These are phyloP conservation scores for Belonocnema kinseyi DNA, from an alignment of 1,140 invertebrate genomes.

Conservation along the genomic window DNA sequence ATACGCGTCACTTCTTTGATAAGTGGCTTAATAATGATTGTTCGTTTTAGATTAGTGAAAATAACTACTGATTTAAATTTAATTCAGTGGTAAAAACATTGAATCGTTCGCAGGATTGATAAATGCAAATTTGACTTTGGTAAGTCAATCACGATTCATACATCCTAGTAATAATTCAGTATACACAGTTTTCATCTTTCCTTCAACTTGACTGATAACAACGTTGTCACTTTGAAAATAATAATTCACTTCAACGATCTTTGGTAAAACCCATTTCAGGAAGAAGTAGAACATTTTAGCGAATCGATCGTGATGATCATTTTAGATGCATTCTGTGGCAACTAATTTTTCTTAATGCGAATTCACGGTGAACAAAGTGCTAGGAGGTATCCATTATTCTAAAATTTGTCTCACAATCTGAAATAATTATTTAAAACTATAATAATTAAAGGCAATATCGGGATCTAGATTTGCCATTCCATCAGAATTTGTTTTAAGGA, in stretches of 20 bases:
- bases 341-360: constrained; percentile 34
- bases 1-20: constrained; percentile 28
- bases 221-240: constrained; percentile 36
- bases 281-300: constrained; percentile 43
- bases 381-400: constrained; percentile 45
- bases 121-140: background rate
- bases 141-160: background rate
- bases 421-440: constrained; percentile 3
- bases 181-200: background rate
- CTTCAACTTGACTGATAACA: constrained; percentile 38
- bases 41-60: too few relatives aligned
- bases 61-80: constrained; percentile 30
- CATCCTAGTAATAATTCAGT: background rate
- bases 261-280: constrained; percentile 37
- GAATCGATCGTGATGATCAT: constrained; percentile 41
- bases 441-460: too few relatives aligned
- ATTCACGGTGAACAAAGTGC: constrained; percentile 37
- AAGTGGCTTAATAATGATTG: constrained; percentile 29
- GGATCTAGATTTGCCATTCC: too few relatives aligned
- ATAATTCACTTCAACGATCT: constrained; percentile 32
- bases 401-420: constrained; percentile 40
- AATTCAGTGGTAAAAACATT: constrained; percentile 19
- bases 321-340: constrained; percentile 39
- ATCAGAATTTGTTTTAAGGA: too few relatives aligned
- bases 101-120: constrained; percentile 28